Base-by-base conservation (phyloP, 2,888 invertebrate species). In the Mythimna impura region DNA sequence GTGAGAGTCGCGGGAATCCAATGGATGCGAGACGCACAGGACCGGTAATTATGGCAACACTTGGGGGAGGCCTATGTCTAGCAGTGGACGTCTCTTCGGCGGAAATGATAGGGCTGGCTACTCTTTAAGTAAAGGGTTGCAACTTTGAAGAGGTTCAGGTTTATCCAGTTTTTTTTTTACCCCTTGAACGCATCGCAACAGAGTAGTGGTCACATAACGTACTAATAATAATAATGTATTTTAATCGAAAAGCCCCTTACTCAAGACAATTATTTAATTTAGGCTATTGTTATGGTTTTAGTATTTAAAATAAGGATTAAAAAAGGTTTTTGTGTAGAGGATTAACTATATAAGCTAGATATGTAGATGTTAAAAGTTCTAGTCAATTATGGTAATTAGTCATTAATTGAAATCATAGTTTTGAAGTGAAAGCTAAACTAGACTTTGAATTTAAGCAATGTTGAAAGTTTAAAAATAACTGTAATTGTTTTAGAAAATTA, bases 331-430 rank as follows among this genome's bases (percentile, higher is more conserved):
- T n/a, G 36, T 5, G 22, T 34, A 22, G 7, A 3, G 3, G 3
- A 0, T 0, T n/a, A 30, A 61, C 12, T 52, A 52, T 40, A 20
- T 60, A 54, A 61, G 43, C 1, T 73, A 61, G 8, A 47, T 1
- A 9, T 30, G 9, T 57, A 17, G 22, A 40, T 30, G 12, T 36
- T 54, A 17, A 25, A 62, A 17, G 14, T 72, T 72, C 20, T 47
- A 55, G 25, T 73, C 47, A 40, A 20, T 10, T 36, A 12, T 47
- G 12, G 3, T 63, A 22, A 36, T 55, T 3, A 52, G 20, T 52
- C 4, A 12, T 50, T 10, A 14, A 61, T 60, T 22, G 0, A 74
- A 74, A 61, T 61, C 0, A 66, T 52, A 66, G 57, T 58, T 65
- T 75, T 52, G 40, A 52, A 60, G 58, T 10, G 8, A 40, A 50